A percentile compares a stretch with the other conserved stretches of the same genome.
Conservation (phyloP, 2,888 invertebrate genomes). For the Ptychoptera albimana region DNA sequence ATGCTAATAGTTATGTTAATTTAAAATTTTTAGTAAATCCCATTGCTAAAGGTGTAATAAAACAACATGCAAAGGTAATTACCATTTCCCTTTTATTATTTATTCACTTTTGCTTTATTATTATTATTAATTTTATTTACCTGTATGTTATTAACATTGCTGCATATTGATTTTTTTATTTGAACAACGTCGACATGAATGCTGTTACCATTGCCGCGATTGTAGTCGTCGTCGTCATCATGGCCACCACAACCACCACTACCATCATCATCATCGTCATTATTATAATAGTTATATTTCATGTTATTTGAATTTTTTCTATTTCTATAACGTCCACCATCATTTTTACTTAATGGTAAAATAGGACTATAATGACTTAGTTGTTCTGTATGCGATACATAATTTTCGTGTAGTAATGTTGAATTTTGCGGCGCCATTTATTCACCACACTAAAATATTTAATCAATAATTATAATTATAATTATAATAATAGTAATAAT, state of each 20-base stretch:
- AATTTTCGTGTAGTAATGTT: slow-evolving; percentile 24
- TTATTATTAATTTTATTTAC: slow-evolving; percentile 3
- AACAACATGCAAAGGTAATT: too few relatives aligned
- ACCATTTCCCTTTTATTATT: too few relatives aligned
- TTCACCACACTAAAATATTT: slow-evolving; percentile 9
- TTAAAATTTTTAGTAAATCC: too few relatives aligned
- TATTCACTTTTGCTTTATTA: too few relatives aligned
- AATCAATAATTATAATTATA: slow-evolving; percentile 7
- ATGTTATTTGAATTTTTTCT: neutral
- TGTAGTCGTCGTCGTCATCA: neutral
- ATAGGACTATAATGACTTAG: slow-evolving; percentile 23
- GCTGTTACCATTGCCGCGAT: neutral
- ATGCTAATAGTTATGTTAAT: too few relatives aligned
- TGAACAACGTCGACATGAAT: neutral
- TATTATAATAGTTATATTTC: neutral
- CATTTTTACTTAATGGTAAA: slow-evolving; percentile 11
- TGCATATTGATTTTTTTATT: slow-evolving; percentile 10
- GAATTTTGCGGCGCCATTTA: slow-evolving; percentile 27
- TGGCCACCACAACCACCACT: neutral
- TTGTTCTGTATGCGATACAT: slow-evolving; percentile 12
- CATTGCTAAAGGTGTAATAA: too few relatives aligned
- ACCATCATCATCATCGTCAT: neutral
- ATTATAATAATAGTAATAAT: too few relatives aligned
- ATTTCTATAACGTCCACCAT: neutral
- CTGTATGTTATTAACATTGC: slow-evolving; percentile 6